A percentile compares a stretch with the other conserved stretches of the same genome.
Evolutionary conservation across 2,797 vertebrate genomes (phyloP).

Genomic region (Prunella strophiata): DNA sequence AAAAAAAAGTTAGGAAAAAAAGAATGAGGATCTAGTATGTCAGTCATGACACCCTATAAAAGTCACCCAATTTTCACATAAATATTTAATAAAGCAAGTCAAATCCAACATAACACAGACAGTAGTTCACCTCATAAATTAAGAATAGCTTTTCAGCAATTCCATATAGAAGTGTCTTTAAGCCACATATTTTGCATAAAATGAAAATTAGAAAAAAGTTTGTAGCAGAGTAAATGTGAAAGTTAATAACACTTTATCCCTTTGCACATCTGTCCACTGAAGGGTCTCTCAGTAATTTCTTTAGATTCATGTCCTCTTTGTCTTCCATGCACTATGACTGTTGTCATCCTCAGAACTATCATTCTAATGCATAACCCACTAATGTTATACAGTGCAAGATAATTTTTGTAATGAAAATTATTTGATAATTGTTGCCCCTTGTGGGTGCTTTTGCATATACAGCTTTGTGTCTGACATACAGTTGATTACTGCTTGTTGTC

Average conservation of each 20-base stretch:
- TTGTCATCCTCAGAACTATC: conserved; percentile 27
- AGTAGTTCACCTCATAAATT: not conserved
- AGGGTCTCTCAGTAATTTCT: not conserved
- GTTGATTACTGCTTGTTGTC: not conserved
- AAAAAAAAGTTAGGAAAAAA: not conserved
- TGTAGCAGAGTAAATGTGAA: not conserved
- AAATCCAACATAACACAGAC: not conserved
- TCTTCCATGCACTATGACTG: conserved; percentile 20
- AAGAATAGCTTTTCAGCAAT: not conserved
- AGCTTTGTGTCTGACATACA: not conserved
- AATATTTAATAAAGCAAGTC: not conserved
- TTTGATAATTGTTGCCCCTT: not conserved
- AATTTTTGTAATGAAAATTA: not conserved
- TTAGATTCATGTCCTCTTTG: conserved; percentile 1
- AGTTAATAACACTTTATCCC: not conserved
- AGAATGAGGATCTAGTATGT: not conserved
- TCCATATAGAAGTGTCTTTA: not conserved
- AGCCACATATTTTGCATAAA: not conserved
- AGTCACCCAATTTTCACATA: not conserved
- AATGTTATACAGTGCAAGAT: not conserved
- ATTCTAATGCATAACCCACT: conserved; percentile 19
- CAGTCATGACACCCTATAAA: not conserved
- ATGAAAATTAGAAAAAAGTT: not conserved
- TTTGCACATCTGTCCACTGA: not conserved
- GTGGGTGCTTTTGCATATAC: conserved; percentile 5